These are phyloP conservation scores for Rotaria macrura DNA, from an alignment of 2,888 invertebrate genomes.

Conservation along the genomic window DNA sequence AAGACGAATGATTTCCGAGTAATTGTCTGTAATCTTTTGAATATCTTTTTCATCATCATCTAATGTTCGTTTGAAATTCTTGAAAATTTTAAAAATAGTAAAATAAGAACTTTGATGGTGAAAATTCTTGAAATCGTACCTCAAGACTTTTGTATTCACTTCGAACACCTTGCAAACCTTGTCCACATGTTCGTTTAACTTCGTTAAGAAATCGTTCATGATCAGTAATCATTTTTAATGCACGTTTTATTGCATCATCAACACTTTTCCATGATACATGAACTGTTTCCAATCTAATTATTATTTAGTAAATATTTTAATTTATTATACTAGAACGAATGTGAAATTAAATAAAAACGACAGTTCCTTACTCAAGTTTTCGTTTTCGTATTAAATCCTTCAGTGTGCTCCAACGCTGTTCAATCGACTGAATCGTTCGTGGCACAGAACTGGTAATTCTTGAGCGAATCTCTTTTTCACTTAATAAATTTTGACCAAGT, in stretches of 20 bases:
- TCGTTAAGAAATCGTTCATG: not conserved
- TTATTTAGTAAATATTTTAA: not conserved
- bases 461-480: not conserved
- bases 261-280: not conserved
- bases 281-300: not conserved
- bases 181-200: not conserved
- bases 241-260: constrained; percentile 9
- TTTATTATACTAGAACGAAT: no score
- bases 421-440: not conserved
- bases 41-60: constrained; percentile 14
- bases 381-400: not conserved
- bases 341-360: not conserved
- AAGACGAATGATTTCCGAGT: not conserved
- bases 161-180: not conserved
- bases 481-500: not conserved
- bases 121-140: not conserved
- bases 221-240: not conserved
- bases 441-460: not conserved
- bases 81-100: not conserved
- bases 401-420: not conserved
- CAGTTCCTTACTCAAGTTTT: not conserved
- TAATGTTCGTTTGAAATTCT: constrained; percentile 17
- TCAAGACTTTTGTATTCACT: constrained; percentile 14
- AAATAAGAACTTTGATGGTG: no score
- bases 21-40: not conserved